Evolutionary conservation across 2,113 vertebrate genomes (phyloP).

Genomic region (Urocolius indicus): DNA sequence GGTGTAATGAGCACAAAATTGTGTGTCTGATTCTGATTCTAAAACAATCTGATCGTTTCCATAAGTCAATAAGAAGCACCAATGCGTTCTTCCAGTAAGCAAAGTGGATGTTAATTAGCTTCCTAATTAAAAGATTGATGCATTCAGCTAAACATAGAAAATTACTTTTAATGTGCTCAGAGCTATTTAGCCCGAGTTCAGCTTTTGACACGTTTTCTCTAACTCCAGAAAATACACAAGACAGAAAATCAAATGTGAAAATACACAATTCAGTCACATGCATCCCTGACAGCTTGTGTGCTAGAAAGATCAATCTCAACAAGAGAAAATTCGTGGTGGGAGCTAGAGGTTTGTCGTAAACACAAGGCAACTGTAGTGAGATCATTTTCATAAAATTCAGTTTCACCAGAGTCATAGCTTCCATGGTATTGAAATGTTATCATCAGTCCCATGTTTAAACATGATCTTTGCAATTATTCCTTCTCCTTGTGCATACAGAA

Average conservation of each 20-base stretch:
- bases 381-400: neutral
- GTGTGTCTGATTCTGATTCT: neutral
- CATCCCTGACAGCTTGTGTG: fast-evolving
- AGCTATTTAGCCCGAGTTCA: neutral
- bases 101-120: neutral
- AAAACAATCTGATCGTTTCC: neutral
- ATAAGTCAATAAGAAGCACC: neutral
- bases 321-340: neutral
- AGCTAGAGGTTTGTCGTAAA: neutral
- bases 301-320: neutral
- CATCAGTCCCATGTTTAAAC: neutral
- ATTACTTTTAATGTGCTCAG: neutral
- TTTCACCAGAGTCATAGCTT: neutral
- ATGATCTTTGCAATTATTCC: neutral
- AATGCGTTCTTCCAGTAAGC: fast-evolving
- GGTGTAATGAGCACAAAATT: neutral
- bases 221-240: neutral
- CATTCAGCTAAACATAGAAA: neutral
- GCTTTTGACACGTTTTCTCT: neutral
- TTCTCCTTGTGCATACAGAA: neutral
- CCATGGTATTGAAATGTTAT: neutral
- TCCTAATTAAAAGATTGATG: neutral
- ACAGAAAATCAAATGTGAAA: neutral
- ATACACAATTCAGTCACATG: neutral
- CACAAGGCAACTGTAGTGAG: neutral